Conservation (phyloP, 2,888 invertebrate species). For the Drosophila paranaensis region DNA sequence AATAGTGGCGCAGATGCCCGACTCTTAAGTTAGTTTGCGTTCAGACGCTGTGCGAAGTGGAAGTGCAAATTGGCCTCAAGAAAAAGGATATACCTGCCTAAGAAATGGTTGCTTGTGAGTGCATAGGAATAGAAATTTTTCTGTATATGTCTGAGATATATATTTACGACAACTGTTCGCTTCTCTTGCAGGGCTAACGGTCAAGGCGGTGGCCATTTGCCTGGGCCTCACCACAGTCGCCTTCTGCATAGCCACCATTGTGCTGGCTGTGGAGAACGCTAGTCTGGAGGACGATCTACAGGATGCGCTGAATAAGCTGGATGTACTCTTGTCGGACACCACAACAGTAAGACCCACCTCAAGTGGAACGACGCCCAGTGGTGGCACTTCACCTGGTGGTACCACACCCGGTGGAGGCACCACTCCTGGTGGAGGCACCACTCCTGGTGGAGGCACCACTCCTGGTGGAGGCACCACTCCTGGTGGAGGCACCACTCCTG, state of each 20-base stretch:
- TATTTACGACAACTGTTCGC: not conserved
- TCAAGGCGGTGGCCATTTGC: constrained; percentile 78
- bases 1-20: constrained; percentile 52
- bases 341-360: constrained; percentile 36
- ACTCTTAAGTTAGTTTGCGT: constrained; percentile 50
- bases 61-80: constrained; percentile 33
- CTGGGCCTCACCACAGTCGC: constrained; percentile 78
- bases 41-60: constrained; percentile 41
- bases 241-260: constrained; percentile 86
- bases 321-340: constrained; percentile 42
- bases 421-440: constrained; percentile 2
- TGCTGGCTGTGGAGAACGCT: constrained; percentile 85
- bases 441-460: constrained; percentile 7
- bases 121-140: too few relatives aligned
- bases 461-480: not conserved
- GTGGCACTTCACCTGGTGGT: constrained; percentile 1
- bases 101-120: constrained; percentile 73
- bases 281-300: constrained; percentile 78
- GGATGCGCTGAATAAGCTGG: constrained; percentile 77
- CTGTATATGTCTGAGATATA: too few relatives aligned
- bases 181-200: constrained; percentile 67
- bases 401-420: constrained; percentile 8
- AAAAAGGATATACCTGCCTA: constrained; percentile 29
- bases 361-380: constrained; percentile 7
- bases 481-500: not conserved